phyloP scores from a whole-genome alignment of 1,140 invertebrate species.

The Galleria mellonella region DNA sequence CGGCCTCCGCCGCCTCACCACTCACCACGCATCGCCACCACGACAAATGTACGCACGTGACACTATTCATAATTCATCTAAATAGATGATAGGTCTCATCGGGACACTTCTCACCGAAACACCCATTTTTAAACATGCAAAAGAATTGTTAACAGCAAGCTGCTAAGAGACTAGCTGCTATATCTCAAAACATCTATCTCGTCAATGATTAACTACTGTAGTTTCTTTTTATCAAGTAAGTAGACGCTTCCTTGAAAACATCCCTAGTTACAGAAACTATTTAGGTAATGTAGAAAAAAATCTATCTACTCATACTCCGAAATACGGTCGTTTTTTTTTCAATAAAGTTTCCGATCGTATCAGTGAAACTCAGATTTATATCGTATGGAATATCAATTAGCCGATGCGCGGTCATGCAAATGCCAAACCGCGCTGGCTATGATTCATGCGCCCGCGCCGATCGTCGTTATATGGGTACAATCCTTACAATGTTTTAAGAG shows the following conservation, averaged over 20 bases:
- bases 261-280: too few relatives aligned
- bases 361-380: slow-evolving; percentile 43
- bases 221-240: too few relatives aligned
- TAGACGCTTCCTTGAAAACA: too few relatives aligned
- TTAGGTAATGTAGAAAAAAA: too few relatives aligned
- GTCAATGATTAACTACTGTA: too few relatives aligned
- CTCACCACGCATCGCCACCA: slow-evolving; percentile 20
- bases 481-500: too few relatives aligned
- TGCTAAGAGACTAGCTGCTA: background rate
- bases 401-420: slow-evolving; percentile 42
- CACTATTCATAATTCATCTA: slow-evolving; percentile 46
- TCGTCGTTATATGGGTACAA: slow-evolving; percentile 6
- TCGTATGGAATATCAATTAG: slow-evolving; percentile 55
- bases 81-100: slow-evolving; percentile 27
- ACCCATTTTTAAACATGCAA: background rate
- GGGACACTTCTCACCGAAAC: slow-evolving; percentile 1
- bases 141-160: background rate
- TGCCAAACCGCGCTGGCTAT: slow-evolving; percentile 39
- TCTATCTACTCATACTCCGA: slow-evolving; percentile 10
- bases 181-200: slow-evolving; percentile 17
- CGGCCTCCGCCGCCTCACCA: slow-evolving; percentile 4
- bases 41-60: slow-evolving; percentile 41
- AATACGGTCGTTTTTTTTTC: slow-evolving; percentile 17
- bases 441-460: slow-evolving; percentile 37
- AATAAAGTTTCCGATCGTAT: slow-evolving; percentile 9